Conservation (phyloP, 2,113 vertebrate species). For the Penelope pileata region DNA sequence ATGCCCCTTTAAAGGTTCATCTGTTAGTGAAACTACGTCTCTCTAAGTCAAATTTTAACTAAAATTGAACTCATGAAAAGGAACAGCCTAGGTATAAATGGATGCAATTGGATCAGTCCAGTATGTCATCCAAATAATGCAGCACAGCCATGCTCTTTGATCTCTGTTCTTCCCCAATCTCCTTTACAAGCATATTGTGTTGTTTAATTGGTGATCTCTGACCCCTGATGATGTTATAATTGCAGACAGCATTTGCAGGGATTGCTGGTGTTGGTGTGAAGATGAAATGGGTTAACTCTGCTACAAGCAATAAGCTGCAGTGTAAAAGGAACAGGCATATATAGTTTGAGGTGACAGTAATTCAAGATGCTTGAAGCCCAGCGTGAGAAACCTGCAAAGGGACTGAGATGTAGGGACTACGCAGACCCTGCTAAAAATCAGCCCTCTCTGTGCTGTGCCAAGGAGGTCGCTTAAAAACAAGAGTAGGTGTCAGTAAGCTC, state of each 20-base stretch:
- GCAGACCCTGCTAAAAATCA: background rate
- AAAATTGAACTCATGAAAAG: background rate
- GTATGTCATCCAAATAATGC: background rate
- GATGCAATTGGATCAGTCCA: background rate
- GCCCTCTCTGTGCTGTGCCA: background rate
- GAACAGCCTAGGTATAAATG: background rate
- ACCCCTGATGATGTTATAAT: background rate
- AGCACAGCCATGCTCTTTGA: accelerated
- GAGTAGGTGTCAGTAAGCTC: background rate
- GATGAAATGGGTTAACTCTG: background rate
- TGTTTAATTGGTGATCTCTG: background rate
- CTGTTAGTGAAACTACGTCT: background rate
- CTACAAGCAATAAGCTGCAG: background rate
- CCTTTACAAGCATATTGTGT: background rate
- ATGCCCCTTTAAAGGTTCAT: background rate
- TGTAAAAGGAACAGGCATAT: background rate
- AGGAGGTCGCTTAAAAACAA: background rate
- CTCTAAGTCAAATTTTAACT: too few species aligned
- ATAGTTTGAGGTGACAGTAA: background rate
- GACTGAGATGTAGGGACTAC: background rate
- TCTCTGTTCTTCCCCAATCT: background rate
- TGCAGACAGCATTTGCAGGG: background rate
- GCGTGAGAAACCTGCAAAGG: background rate
- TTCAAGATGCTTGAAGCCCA: background rate
- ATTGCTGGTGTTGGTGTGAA: background rate